phyloP scores from a whole-genome alignment of 2,888 invertebrate species.

The Tachystola acroxantha region DNA sequence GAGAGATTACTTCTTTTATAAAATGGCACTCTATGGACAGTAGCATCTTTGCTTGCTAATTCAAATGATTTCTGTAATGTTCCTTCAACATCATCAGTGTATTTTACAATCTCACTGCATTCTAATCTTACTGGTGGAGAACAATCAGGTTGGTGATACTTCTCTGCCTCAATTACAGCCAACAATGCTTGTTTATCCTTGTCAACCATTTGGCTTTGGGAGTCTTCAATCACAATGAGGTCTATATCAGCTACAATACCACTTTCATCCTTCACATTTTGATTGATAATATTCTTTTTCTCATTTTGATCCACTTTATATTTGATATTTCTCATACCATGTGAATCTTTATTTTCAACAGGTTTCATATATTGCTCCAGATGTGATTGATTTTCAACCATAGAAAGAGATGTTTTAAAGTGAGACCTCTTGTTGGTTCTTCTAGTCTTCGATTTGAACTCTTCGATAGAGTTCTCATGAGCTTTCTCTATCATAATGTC shows the following conservation, averaged over 20 bases:
- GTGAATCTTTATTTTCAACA: constrained; percentile 7
- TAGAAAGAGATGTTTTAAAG: constrained; percentile 19
- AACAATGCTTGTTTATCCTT: constrained; percentile 55
- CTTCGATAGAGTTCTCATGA: constrained; percentile 9
- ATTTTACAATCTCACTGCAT: constrained; percentile 7
- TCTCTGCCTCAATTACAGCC: constrained; percentile 44
- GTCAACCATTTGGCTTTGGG: constrained; percentile 37
- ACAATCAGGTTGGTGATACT: constrained; percentile 20
- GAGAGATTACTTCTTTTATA: constrained; percentile 40
- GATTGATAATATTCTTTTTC: constrained; percentile 10
- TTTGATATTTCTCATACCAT: constrained; percentile 13
- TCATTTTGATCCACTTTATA: too few relatives aligned
- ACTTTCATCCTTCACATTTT: constrained; percentile 40
- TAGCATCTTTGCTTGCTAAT: constrained; percentile 2
- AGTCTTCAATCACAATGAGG: constrained; percentile 44
- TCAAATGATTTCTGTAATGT: neutral
- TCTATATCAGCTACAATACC: constrained; percentile 51
- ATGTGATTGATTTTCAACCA: constrained; percentile 9
- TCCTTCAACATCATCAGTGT: constrained; percentile 5
- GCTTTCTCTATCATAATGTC: constrained; percentile 9
- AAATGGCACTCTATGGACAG: constrained; percentile 43
- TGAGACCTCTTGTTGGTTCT: constrained; percentile 12
- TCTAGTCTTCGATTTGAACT: too few relatives aligned
- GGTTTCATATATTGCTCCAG: constrained; percentile 10
- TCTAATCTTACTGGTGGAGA: constrained; percentile 16